Percentiles rank a stretch among this genome's conserved stretches.
Conservation (phyloP, 2,113 vertebrate genomes). For the Ahaetulla prasina region DNA sequence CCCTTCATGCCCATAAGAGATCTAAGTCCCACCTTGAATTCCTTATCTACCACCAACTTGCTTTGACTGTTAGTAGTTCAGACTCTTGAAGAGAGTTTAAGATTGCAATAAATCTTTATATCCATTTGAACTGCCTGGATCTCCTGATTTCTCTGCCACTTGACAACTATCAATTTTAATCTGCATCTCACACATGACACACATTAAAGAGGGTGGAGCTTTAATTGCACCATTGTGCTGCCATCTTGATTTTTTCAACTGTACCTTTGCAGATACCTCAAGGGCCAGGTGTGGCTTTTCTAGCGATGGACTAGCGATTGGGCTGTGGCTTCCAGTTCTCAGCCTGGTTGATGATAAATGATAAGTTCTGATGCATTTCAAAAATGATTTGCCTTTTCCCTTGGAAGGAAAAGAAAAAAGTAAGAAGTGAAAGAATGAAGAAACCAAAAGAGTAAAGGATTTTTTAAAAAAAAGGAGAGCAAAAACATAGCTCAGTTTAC, state of each 20-base stretch:
- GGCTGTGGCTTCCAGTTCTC: background rate
- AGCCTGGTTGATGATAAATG: background rate
- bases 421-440: background rate
- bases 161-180: background rate
- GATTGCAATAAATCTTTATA: background rate
- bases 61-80: background rate
- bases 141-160: background rate
- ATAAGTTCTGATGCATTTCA: background rate
- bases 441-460: background rate
- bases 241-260: background rate
- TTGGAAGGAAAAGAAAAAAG: background rate
- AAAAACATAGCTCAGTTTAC: background rate
- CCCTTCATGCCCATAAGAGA: background rate
- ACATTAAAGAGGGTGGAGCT: background rate
- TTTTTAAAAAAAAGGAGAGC: background rate
- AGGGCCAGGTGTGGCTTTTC: background rate
- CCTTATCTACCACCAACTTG: background rate
- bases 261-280: background rate
- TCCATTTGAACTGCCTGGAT: background rate
- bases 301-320: background rate
- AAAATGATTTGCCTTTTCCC: background rate
- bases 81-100: background rate
- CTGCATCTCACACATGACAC: background rate
- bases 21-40: background rate
- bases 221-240: background rate